A percentile compares a stretch with the other conserved stretches of the same genome.
Evolutionary conservation across 1,140 invertebrate species (phyloP).

Genomic region (Fopius arisanus): DNA sequence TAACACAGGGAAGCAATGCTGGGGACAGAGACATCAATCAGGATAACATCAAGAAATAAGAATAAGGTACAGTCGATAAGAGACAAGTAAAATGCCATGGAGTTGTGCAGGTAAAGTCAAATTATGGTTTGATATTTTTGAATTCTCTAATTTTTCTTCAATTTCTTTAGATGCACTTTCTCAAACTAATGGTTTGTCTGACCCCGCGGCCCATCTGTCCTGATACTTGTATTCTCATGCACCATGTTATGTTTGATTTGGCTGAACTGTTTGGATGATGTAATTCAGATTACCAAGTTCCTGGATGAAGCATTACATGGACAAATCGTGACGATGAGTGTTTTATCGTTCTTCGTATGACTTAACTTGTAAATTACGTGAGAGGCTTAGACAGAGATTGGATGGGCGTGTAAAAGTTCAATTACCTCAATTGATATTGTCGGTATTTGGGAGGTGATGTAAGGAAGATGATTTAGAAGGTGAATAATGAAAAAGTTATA

Average conservation of each 20-base stretch:
- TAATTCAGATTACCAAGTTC: constrained; percentile 8
- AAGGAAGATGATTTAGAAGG: background rate
- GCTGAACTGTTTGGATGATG: background rate
- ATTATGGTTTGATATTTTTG: no score
- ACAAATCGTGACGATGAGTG: background rate
- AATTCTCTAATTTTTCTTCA: no score
- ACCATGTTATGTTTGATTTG: background rate
- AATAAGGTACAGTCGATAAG: background rate
- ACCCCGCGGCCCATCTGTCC: background rate
- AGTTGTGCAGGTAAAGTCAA: no score
- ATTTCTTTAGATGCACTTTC: background rate
- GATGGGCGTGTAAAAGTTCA: background rate
- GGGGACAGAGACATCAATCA: background rate
- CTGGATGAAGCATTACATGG: background rate
- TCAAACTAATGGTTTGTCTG: background rate
- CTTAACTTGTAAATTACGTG: background rate
- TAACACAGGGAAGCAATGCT: constrained; percentile 23
- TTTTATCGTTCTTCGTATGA: background rate
- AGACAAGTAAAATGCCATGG: background rate
- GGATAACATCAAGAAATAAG: background rate
- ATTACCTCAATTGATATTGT: constrained; percentile 2
- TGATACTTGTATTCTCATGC: background rate
- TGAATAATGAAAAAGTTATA: background rate
- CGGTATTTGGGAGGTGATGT: background rate
- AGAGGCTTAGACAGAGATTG: background rate